Percentiles rank a stretch among this genome's conserved stretches.
Conservation (phyloP, 1,140 invertebrate genomes). For the Calephelis nemesis region DNA sequence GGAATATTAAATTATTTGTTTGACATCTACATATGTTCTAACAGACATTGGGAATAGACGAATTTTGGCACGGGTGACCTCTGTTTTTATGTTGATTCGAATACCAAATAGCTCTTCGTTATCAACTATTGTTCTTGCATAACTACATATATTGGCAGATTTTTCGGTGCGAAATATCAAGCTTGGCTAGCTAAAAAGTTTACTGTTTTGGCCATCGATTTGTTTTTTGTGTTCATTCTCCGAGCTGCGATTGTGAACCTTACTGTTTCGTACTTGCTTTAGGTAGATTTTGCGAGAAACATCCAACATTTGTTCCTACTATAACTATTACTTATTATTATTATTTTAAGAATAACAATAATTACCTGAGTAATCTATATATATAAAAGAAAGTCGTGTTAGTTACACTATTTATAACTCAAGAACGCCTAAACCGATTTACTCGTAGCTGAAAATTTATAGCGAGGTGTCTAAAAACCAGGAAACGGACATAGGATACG, state of each 20-base stretch:
- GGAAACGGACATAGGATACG: too few species aligned
- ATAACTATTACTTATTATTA: neutral
- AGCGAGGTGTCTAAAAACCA: too few species aligned
- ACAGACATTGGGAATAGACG: slow-evolving; percentile 18
- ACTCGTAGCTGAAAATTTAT: too few species aligned
- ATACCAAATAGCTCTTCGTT: slow-evolving; percentile 37
- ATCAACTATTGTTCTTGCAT: slow-evolving; percentile 40
- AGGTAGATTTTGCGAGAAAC: neutral
- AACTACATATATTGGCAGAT: slow-evolving; percentile 35
- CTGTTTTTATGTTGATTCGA: slow-evolving; percentile 36
- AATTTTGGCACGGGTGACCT: slow-evolving; percentile 31
- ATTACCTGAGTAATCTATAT: too few species aligned
- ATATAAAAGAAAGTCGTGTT: too few species aligned
- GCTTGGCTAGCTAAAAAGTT: slow-evolving; percentile 7
- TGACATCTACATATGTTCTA: slow-evolving; percentile 28
- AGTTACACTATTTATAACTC: too few species aligned
- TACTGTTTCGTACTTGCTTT: neutral
- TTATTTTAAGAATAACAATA: too few species aligned
- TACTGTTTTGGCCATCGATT: neutral
- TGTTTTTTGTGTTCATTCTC: slow-evolving; percentile 1
- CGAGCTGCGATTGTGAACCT: neutral
- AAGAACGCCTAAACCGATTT: too few species aligned
- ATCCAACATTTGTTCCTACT: neutral
- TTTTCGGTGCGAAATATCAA: slow-evolving; percentile 31
- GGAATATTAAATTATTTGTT: slow-evolving; percentile 37